Conservation (phyloP, 2,888 invertebrate genomes). For the Luffia ferchaultella region DNA sequence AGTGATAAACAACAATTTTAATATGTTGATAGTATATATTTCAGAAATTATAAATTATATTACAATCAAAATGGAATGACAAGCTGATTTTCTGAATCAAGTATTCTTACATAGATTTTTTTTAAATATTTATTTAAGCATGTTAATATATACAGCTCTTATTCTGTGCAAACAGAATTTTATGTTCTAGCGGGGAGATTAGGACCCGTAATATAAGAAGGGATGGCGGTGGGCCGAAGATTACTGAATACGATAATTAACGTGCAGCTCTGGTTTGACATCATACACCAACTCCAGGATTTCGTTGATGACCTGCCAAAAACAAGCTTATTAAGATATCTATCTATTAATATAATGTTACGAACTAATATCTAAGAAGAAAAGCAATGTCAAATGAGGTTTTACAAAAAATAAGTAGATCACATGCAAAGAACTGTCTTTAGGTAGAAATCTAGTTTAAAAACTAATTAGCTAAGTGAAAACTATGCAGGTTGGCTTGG, state of each 20-base stretch:
- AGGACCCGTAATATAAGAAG: background rate
- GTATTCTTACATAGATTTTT: background rate
- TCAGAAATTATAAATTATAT: background rate
- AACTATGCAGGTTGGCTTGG: no score
- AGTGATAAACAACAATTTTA: background rate
- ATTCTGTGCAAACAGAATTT: background rate
- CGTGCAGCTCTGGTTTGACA: slow-evolving; percentile 92
- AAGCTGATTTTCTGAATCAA: background rate
- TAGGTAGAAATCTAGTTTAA: no score
- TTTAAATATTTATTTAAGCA: background rate
- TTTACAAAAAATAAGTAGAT: no score
- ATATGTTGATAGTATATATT: no score
- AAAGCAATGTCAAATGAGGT: no score
- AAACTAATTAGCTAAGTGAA: no score
- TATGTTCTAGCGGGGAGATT: background rate
- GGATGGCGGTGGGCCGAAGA: background rate
- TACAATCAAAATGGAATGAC: background rate
- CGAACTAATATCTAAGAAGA: no score
- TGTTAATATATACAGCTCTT: background rate
- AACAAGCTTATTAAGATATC: no score
- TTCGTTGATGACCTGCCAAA: slow-evolving; percentile 76
- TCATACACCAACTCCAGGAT: slow-evolving; percentile 87
- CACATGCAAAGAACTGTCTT: no score
- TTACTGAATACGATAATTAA: slow-evolving; percentile 73
- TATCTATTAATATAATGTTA: no score